phyloP scores from a whole-genome alignment of 2,113 vertebrate species.

The Cheirogaleus medius region DNA sequence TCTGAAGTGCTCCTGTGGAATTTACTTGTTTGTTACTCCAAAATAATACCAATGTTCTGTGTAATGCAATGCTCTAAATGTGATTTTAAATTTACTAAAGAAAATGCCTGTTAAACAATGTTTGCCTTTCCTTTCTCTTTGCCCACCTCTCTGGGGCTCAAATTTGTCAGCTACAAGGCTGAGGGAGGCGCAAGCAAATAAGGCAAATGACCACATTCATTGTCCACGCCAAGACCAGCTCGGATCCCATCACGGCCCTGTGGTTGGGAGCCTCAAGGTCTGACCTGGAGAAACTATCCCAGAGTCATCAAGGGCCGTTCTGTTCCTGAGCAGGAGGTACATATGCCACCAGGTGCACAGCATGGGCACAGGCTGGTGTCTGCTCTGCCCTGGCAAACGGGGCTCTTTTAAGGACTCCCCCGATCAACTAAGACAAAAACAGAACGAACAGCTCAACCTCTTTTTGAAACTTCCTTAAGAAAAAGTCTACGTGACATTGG shows the following conservation, averaged over 20 bases:
- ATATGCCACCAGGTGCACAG: background rate
- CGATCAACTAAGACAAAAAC: background rate
- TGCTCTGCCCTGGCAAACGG: background rate
- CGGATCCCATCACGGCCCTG: rapidly evolving
- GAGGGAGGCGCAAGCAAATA: background rate
- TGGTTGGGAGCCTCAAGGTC: background rate
- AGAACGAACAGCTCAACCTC: background rate
- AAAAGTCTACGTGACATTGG: background rate
- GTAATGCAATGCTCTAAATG: background rate
- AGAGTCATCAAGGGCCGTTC: background rate
- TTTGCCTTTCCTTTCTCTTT: background rate
- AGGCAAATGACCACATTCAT: background rate
- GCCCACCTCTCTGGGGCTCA: background rate
- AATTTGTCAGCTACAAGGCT: background rate
- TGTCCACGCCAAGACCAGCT: background rate
- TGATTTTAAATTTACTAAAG: background rate
- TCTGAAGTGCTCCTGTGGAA: background rate
- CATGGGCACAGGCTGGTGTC: rapidly evolving
- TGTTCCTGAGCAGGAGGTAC: background rate
- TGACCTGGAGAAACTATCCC: background rate
- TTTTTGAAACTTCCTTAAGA: background rate
- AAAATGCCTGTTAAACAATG: background rate
- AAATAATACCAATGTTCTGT: background rate
- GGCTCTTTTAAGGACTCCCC: background rate
- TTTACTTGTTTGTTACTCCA: background rate